These are phyloP conservation scores for Heterocephalus glaber DNA, from an alignment of 2,113 vertebrate genomes.

Conservation along the genomic window DNA sequence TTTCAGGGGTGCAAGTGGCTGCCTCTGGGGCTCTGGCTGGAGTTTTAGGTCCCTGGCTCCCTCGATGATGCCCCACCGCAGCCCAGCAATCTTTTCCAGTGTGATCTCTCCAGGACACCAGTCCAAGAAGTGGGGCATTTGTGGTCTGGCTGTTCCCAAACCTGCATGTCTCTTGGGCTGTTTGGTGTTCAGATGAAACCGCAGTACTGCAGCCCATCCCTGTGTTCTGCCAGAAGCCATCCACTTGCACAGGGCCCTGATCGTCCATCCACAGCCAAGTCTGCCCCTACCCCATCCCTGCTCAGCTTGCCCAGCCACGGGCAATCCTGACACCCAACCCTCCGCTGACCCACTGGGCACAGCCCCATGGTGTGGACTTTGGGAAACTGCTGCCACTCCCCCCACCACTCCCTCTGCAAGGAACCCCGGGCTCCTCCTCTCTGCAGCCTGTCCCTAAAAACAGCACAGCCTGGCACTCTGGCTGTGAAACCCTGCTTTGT, in stretches of 20 bases:
- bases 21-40: not conserved
- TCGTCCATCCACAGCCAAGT: not conserved
- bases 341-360: not conserved
- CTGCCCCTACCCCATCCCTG: not conserved
- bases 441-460: not conserved
- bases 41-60: not conserved
- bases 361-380: not conserved
- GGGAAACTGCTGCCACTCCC: not conserved
- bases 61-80: fast-evolving
- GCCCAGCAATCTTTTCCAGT: not conserved
- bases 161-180: not conserved
- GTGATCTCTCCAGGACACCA: not conserved
- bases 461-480: not conserved
- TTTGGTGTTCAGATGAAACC: not conserved
- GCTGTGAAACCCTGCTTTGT: not conserved
- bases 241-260: not conserved
- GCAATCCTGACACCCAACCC: not conserved
- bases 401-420: not conserved
- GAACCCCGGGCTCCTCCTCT: not conserved
- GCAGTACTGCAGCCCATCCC: not conserved
- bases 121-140: too few species aligned
- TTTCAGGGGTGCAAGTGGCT: not conserved
- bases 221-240: not conserved
- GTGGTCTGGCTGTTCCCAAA: not conserved
- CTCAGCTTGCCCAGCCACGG: not conserved